Evolutionary conservation across 2,113 vertebrate genomes (phyloP).

Genomic region (Coptodon rendalli): DNA sequence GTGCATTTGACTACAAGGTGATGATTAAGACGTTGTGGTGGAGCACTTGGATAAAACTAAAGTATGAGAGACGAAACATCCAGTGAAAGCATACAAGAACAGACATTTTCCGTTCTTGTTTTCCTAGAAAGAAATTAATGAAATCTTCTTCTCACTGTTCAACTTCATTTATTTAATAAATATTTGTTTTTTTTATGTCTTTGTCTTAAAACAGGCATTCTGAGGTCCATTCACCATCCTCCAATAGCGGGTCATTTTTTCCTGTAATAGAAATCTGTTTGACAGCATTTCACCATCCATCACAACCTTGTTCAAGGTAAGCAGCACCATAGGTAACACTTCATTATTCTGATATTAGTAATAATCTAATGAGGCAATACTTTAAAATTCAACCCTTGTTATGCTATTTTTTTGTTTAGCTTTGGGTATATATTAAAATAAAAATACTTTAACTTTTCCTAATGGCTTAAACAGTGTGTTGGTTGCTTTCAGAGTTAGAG

Average conservation of each 20-base stretch:
- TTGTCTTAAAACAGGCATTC: neutral
- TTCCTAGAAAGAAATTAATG: neutral
- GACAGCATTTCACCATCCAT: neutral
- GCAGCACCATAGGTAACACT: neutral
- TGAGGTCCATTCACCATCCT: neutral
- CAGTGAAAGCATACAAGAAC: neutral
- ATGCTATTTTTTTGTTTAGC: neutral
- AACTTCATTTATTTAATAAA: neutral
- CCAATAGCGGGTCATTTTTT: neutral
- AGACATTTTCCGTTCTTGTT: neutral
- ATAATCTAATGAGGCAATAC: neutral
- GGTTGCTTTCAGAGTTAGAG: neutral
- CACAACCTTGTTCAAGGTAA: neutral
- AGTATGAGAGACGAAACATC: neutral
- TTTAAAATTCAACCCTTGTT: neutral
- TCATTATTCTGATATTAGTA: neutral
- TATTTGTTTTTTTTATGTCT: neutral
- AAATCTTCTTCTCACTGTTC: neutral
- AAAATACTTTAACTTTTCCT: neutral
- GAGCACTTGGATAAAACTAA: neutral
- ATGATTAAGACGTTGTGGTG: neutral
- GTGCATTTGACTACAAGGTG: neutral
- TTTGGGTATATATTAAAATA: neutral
- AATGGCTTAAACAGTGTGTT: neutral
- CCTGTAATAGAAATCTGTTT: neutral